phyloP scores from a whole-genome alignment of 2,113 vertebrate genomes.

The Dipodomys spectabilis region DNA sequence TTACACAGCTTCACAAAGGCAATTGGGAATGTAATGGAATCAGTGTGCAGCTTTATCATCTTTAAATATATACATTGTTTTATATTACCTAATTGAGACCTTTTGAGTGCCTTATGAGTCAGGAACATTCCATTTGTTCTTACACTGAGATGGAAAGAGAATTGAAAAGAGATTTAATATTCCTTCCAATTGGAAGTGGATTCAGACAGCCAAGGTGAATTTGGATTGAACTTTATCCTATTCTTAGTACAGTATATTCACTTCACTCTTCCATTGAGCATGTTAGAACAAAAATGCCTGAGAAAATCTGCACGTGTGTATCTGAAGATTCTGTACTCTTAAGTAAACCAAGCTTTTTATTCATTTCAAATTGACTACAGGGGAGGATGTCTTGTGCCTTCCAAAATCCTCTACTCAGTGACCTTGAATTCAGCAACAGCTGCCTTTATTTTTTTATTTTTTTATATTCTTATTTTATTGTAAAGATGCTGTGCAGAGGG shows the following conservation, averaged over 20 bases:
- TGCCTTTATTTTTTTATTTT: no score
- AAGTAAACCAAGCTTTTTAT: neutral
- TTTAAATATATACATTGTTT: conserved; percentile 59
- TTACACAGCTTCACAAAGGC: neutral
- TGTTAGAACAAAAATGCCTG: neutral
- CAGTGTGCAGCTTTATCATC: conserved; percentile 45
- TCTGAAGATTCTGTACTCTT: neutral
- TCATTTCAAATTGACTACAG: neutral
- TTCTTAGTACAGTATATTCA: neutral
- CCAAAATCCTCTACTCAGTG: neutral
- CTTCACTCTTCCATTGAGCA: neutral
- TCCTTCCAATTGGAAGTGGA: neutral
- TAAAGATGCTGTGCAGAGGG: no score
- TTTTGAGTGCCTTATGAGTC: conserved; percentile 15
- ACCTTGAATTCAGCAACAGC: accelerated
- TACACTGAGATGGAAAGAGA: conserved; percentile 22
- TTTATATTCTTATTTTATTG: no score
- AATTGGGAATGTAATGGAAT: neutral
- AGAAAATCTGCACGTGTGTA: neutral
- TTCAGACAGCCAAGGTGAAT: neutral
- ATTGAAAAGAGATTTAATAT: neutral
- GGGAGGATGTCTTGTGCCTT: neutral
- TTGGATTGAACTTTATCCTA: accelerated
- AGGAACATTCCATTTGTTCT: neutral
- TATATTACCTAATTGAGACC: conserved; percentile 50